These are phyloP conservation scores for Myxocyprinus asiaticus DNA, from an alignment of 2,113 vertebrate species.

Conservation along the genomic window DNA sequence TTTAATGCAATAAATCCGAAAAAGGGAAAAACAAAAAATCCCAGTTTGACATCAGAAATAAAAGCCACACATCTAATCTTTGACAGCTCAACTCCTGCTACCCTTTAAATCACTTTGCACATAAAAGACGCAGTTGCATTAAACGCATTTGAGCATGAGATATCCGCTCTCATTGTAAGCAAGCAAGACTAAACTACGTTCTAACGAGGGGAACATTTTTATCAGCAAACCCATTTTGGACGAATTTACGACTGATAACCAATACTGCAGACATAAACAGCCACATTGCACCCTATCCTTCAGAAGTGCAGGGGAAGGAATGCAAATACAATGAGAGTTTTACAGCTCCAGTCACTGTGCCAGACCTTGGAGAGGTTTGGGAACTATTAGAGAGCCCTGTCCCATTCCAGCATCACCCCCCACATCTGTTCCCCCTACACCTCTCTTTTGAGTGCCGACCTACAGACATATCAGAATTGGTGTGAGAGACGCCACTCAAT, in stretches of 20 bases:
- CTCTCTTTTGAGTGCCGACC: slow-evolving; percentile 44
- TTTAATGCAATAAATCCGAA: slow-evolving; percentile 72
- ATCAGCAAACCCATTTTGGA: slow-evolving; percentile 27
- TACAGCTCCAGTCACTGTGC: slow-evolving; percentile 46
- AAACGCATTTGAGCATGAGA: slow-evolving; percentile 21
- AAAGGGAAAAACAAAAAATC: slow-evolving; percentile 63
- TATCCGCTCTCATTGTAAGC: slow-evolving; percentile 14
- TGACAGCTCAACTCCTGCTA: slow-evolving; percentile 39
- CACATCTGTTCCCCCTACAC: slow-evolving; percentile 16
- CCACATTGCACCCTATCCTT: slow-evolving; percentile 12
- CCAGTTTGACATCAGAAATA: slow-evolving; percentile 63
- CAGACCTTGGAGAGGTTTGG: background rate
- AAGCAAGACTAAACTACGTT: slow-evolving; percentile 19
- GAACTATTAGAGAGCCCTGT: background rate
- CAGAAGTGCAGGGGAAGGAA: slow-evolving; percentile 39
- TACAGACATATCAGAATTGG: slow-evolving; percentile 29
- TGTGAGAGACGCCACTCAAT: slow-evolving; percentile 60
- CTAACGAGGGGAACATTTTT: slow-evolving; percentile 3
- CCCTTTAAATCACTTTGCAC: slow-evolving; percentile 46
- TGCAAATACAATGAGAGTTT: slow-evolving; percentile 44
- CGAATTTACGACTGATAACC: slow-evolving; percentile 8
- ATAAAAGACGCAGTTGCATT: slow-evolving; percentile 30
- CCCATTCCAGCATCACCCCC: slow-evolving; percentile 21
- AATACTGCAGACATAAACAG: slow-evolving; percentile 3
- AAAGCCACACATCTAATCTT: slow-evolving; percentile 47